Evolutionary conservation across 2,797 vertebrate genomes (phyloP).

Genomic region (Rachycentron canadum): DNA sequence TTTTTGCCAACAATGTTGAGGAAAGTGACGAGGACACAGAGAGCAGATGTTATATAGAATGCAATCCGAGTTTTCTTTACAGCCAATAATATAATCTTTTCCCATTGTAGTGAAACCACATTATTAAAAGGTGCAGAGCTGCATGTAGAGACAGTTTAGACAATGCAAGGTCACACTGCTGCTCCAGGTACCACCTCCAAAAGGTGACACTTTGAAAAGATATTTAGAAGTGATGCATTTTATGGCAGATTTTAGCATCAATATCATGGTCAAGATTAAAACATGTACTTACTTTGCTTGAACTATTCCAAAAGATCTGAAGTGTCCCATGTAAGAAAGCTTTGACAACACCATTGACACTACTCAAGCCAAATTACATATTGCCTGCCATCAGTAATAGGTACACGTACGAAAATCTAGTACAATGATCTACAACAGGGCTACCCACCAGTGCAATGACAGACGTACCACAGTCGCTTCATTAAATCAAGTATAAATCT

Average conservation of each 20-base stretch:
- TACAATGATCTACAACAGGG: slow-evolving; percentile 29
- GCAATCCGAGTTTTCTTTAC: neutral
- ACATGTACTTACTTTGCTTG: slow-evolving; percentile 5
- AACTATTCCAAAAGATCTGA: slow-evolving; percentile 5
- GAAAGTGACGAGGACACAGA: slow-evolving; percentile 7
- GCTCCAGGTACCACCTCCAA: neutral
- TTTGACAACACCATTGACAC: slow-evolving; percentile 1
- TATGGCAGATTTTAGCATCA: neutral
- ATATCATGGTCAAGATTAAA: neutral
- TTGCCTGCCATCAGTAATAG: slow-evolving; percentile 22
- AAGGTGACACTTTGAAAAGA: neutral
- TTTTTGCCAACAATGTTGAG: neutral
- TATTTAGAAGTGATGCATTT: neutral
- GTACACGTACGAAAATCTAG: slow-evolving; percentile 16
- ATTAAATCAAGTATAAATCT: slow-evolving; percentile 35
- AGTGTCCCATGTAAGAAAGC: neutral
- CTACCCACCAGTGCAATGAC: slow-evolving; percentile 54
- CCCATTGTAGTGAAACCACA: slow-evolving; percentile 11
- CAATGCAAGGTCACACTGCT: neutral
- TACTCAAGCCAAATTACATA: slow-evolving; percentile 22
- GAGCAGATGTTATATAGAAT: slow-evolving; percentile 20
- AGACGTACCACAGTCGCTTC: slow-evolving; percentile 36
- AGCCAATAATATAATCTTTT: neutral
- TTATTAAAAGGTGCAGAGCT: slow-evolving; percentile 7
- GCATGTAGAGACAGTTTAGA: neutral